Evolutionary conservation across 1,140 invertebrate species (phyloP), one percentile per base, ranked within the genome.

Genomic region (Drosophila nebulosa): DNA sequence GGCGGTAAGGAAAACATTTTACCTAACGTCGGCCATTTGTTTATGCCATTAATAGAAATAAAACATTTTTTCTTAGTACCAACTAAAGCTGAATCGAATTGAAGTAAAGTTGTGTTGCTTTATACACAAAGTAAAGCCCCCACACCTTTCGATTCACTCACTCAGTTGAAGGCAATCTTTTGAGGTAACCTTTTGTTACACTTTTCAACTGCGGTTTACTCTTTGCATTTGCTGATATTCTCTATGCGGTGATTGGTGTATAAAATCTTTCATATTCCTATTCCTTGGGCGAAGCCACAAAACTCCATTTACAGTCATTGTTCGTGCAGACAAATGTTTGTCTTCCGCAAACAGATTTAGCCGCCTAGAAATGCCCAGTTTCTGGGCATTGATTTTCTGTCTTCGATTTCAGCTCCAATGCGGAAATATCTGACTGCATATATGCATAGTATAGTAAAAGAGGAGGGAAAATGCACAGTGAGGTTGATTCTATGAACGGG

Each of bases 301-400:
- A 78, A 74, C 63, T 70, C 64, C 30, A 56, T 58, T 57, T 67
- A 9, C 6, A 63, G 16, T 22, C 27, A 63, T 46, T 42, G 14
- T 32, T 32, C 30, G 30, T 32, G 30, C 30, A 50, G 26, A 4
- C 39, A 12, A 42, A 36, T 74, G 62, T 69, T 76, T 72, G 65
- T 58, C 67, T 78, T 74, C 63, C 66, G 74, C 62, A 77, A 69
- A 76, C 69, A 76, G 74, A 76, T 69, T 73, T 61, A 61, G 22
- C 22, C 35, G 22, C 30, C 58, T 60, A 39, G n/a, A 22, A 30
- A n/a, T 63, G 42, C 56, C 56, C n/a, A 52, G 27, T 57, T 36
- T 18, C 39, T 46, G 46, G 36, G 52, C 42, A 27, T 51, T 55
- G 18, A 50, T 67, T 60, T 60, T 59, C 56, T 57, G 51, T 64